Conservation (phyloP, 2,113 vertebrate species). For the Pluvialis apricaria region DNA sequence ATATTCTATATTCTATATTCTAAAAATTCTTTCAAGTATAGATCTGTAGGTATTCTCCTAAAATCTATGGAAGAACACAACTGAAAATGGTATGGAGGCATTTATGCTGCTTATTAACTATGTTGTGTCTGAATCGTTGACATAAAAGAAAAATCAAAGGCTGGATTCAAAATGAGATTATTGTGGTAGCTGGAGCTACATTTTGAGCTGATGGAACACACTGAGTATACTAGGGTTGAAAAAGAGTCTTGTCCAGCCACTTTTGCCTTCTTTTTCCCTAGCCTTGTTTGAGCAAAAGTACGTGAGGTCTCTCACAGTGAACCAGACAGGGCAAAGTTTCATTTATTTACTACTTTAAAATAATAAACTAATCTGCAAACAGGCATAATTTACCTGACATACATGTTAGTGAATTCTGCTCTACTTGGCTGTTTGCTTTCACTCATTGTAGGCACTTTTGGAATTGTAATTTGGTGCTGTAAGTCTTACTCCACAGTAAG, state of each 20-base stretch:
- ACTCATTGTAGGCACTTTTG: not conserved
- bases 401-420: not conserved
- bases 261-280: not conserved
- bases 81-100: not conserved
- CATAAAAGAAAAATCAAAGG: not conserved
- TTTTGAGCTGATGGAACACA: not conserved
- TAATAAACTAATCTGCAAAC: not conserved
- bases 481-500: not conserved
- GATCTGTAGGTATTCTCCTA: not conserved
- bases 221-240: not conserved
- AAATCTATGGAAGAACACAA: not conserved
- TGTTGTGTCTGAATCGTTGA: not conserved
- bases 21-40: not conserved
- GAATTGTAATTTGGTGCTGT: rapidly evolving
- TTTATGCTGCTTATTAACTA: not conserved
- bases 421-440: not conserved
- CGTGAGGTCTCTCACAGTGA: not conserved
- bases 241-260: not conserved
- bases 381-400: not conserved
- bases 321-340: not conserved
- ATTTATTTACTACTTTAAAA: not conserved
- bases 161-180: not conserved
- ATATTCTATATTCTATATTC: too few relatives aligned
- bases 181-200: not conserved
- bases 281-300: not conserved